These are phyloP conservation scores for Aethina tumida DNA, from an alignment of 1,140 invertebrate genomes.

Conservation along the genomic window DNA sequence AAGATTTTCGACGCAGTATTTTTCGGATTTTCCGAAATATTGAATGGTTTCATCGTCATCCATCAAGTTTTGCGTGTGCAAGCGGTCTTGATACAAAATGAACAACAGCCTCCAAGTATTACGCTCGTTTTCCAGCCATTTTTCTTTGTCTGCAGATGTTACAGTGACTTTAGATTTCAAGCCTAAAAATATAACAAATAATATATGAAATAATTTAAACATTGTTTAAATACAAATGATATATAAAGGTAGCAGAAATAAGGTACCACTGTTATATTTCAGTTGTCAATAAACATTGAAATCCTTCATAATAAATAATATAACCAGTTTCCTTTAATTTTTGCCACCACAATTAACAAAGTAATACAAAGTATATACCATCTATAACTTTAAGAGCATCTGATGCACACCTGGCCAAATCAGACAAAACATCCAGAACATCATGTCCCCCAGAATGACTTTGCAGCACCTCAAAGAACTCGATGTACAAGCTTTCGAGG, in stretches of 20 bases:
- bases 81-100: slow-evolving; percentile 68
- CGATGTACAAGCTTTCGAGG: slow-evolving; percentile 43
- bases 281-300: too few relatives aligned
- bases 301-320: too few relatives aligned
- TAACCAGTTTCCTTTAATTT: too few relatives aligned
- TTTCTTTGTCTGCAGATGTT: slow-evolving; percentile 39
- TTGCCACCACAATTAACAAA: too few relatives aligned
- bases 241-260: too few relatives aligned
- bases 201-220: too few relatives aligned
- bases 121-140: slow-evolving; percentile 65
- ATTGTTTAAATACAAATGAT: too few relatives aligned
- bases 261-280: too few relatives aligned
- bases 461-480: slow-evolving; percentile 50
- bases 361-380: too few relatives aligned
- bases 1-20: slow-evolving; percentile 48
- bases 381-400: slow-evolving; percentile 41
- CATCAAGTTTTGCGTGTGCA: slow-evolving; percentile 34
- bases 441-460: slow-evolving; percentile 40
- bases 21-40: slow-evolving; percentile 44
- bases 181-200: too few relatives aligned
- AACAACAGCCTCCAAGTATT: slow-evolving; percentile 80
- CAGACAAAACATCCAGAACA: slow-evolving; percentile 45
- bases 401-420: slow-evolving; percentile 45
- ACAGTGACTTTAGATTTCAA: slow-evolving; percentile 34
- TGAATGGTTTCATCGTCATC: slow-evolving; percentile 16